Percentiles rank a stretch among this genome's conserved stretches.
These are phyloP conservation scores for Palythoa grandis DNA, from an alignment of 92 coral and sea anemone genomes.

Conservation along the genomic window DNA sequence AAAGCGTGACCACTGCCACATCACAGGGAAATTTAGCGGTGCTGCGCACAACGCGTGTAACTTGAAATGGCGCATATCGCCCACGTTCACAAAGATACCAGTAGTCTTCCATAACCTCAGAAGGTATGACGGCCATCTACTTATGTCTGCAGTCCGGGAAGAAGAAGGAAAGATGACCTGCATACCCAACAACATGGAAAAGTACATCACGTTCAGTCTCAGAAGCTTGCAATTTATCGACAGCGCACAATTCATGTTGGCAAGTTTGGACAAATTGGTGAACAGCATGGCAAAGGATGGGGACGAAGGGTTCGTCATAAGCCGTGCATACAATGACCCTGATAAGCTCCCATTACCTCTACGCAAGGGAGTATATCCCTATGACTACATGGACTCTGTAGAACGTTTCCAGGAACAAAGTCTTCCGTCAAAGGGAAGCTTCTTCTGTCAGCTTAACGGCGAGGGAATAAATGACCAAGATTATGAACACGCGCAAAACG, in stretches of 20 bases:
- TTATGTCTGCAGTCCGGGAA: not conserved
- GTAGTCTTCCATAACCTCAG: not conserved
- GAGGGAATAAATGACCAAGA: not conserved
- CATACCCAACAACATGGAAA: slow-evolving; percentile 1
- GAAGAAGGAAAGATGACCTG: not conserved
- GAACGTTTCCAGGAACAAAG: not conserved
- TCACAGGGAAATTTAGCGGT: no score
- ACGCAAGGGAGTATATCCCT: not conserved
- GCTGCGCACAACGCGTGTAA: no score
- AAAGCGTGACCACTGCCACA: no score
- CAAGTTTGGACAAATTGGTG: not conserved
- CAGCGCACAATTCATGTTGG: not conserved
- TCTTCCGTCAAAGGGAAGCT: not conserved
- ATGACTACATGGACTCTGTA: not conserved
- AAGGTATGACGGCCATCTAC: not conserved
- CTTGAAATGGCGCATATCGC: no score
- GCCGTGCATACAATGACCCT: not conserved
- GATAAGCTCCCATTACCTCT: not conserved
- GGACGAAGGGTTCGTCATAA: not conserved
- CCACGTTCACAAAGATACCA: not conserved
- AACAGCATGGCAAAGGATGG: slow-evolving; percentile 15
- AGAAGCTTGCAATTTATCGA: not conserved
- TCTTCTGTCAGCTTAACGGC: not conserved
- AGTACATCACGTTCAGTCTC: slow-evolving; percentile 3
- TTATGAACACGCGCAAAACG: not conserved